A percentile compares a stretch with the other conserved stretches of the same genome.
phyloP scores from a whole-genome alignment of 2,797 vertebrate genomes.

The Hoplostethus mediterraneus region DNA sequence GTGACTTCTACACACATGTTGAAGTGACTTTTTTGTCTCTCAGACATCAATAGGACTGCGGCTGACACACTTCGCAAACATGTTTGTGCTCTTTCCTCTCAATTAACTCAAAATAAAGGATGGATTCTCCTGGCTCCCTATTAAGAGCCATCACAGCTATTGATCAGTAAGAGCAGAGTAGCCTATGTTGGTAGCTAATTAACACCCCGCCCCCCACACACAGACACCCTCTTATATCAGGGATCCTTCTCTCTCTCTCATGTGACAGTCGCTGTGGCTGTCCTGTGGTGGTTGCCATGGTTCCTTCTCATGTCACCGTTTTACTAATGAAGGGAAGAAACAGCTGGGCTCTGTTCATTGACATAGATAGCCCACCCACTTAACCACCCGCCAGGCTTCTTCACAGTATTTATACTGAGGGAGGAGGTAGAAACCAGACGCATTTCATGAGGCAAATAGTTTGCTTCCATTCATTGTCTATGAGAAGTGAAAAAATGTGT shows the following conservation, averaged over 20 bases:
- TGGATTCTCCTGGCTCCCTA: constrained; percentile 4
- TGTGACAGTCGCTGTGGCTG: constrained; percentile 36
- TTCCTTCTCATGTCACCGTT: constrained; percentile 64
- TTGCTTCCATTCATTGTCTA: too few relatives aligned
- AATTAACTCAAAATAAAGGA: not conserved
- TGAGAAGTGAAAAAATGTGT: too few relatives aligned
- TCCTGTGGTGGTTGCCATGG: constrained; percentile 69
- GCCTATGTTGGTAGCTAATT: constrained; percentile 31
- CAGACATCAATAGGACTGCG: not conserved
- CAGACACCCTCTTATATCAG: constrained; percentile 20
- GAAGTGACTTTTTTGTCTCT: not conserved
- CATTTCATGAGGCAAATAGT: too few relatives aligned
- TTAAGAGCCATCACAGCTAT: constrained; percentile 43
- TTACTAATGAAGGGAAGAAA: constrained; percentile 75
- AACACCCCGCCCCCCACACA: constrained; percentile 16
- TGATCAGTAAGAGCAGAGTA: constrained; percentile 35
- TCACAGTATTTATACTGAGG: constrained; percentile 15
- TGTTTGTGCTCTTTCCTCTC: constrained; percentile 1
- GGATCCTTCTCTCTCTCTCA: constrained; percentile 36
- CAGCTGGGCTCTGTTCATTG: constrained; percentile 68
- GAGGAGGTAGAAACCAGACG: not conserved
- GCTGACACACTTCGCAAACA: not conserved
- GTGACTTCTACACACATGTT: too few relatives aligned
- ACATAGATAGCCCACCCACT: constrained; percentile 37
- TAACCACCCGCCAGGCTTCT: constrained; percentile 35